Evolutionary conservation across 2,113 vertebrate species (phyloP).

Genomic region (Cygnus buccinator): DNA sequence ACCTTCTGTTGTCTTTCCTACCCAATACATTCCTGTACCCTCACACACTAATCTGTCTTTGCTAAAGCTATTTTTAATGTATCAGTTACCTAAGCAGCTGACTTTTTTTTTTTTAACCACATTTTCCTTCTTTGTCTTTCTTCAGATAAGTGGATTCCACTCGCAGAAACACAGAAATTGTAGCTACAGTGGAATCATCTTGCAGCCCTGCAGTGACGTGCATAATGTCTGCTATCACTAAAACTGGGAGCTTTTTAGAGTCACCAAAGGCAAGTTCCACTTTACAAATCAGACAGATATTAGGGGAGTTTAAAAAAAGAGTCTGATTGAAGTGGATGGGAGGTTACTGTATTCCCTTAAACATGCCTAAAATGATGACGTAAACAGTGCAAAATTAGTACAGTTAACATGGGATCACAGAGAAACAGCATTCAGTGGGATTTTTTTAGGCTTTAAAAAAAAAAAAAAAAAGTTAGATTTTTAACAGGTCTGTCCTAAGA

Average conservation of each 20-base stretch:
- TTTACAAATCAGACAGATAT: background rate
- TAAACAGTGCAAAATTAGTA: background rate
- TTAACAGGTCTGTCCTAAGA: background rate
- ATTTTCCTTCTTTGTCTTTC: background rate
- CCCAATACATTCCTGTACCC: background rate
- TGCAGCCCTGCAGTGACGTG: background rate
- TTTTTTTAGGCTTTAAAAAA: background rate
- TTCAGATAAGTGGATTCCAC: background rate
- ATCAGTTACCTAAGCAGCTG: background rate
- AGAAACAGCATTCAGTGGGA: background rate
- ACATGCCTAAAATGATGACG: background rate
- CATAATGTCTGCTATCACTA: background rate
- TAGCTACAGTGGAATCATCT: background rate
- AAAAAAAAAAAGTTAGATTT: background rate
- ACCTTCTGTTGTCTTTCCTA: background rate
- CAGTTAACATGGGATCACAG: background rate
- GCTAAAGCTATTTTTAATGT: background rate
- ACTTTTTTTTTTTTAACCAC: fast-evolving
- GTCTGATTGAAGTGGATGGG: background rate
- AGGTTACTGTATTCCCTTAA: background rate
- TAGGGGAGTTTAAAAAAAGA: background rate
- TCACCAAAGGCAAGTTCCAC: background rate
- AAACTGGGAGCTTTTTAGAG: background rate
- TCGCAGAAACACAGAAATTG: background rate
- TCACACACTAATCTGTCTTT: background rate